Percentiles rank a stretch among this genome's conserved stretches.
Evolutionary conservation across 2,113 vertebrate species (phyloP).

Genomic region (Cardinalis cardinalis): DNA sequence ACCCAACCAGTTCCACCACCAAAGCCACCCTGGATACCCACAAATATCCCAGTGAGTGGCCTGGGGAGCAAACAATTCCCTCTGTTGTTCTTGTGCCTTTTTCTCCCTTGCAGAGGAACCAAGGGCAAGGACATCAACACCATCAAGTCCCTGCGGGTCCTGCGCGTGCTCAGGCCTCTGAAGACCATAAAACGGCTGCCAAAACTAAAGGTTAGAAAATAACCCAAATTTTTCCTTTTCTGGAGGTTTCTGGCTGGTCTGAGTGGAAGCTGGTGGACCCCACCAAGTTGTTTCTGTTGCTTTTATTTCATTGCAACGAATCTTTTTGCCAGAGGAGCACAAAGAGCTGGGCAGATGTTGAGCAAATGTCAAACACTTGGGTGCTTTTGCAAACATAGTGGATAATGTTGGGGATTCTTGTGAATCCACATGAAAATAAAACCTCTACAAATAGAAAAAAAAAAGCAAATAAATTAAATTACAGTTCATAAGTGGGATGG

Average conservation of each 20-base stretch:
- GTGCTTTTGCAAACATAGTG: not conserved
- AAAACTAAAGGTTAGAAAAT: conserved; percentile 87
- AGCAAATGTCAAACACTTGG: not conserved
- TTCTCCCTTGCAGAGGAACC: conserved; percentile 83
- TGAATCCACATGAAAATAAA: not conserved
- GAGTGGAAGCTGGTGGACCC: not conserved
- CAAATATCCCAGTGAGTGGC: not conserved
- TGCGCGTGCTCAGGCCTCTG: conserved; percentile 89
- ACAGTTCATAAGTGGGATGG: not conserved
- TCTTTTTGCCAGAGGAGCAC: not conserved
- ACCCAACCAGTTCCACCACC: not conserved
- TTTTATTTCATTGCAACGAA: not conserved
- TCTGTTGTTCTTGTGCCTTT: conserved; percentile 58
- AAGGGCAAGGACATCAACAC: conserved; percentile 98
- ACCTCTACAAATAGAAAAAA: not conserved
- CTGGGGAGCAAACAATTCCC: not conserved
- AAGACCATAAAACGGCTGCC: conserved; percentile 96
- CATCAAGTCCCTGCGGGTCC: conserved; percentile 93
- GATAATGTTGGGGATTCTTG: not conserved
- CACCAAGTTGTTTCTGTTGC: not conserved
- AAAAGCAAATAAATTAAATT: not conserved
- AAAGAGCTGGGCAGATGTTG: not conserved
- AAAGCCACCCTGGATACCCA: not conserved
- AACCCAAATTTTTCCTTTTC: not conserved
- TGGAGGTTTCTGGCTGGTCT: not conserved